A percentile compares a stretch with the other conserved stretches of the same genome.
Conservation (phyloP, 2,797 vertebrate species). For the Lagodon rhomboides region DNA sequence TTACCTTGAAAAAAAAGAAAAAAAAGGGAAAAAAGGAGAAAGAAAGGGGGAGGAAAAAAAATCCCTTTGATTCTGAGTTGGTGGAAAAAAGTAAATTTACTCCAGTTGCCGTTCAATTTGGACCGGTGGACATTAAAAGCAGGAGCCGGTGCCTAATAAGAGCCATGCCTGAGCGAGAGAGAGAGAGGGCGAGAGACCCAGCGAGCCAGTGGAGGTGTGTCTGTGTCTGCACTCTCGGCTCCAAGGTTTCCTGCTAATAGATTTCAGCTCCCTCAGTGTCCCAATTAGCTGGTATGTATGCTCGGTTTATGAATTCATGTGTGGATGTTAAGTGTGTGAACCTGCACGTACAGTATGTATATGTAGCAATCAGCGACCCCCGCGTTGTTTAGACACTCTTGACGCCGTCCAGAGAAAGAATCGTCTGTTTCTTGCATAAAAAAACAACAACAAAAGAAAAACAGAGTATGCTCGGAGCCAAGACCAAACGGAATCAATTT, state of each 20-base stretch:
- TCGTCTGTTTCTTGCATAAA: conserved; percentile 18
- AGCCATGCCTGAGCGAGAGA: conserved; percentile 82
- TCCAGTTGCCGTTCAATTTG: conserved; percentile 86
- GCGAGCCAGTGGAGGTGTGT: conserved; percentile 78
- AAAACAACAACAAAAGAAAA: conserved; percentile 7
- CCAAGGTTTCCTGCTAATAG: conserved; percentile 83
- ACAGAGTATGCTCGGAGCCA: background rate
- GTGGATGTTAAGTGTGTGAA: conserved; percentile 65
- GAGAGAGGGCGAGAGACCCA: conserved; percentile 40
- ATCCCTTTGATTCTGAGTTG: conserved; percentile 84
- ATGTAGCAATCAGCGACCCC: conserved; percentile 13
- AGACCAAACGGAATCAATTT: conserved; percentile 53
- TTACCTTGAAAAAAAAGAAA: conserved; percentile 49
- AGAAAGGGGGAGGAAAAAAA: conserved; percentile 55
- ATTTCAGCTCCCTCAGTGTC: conserved; percentile 84
- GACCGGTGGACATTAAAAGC: conserved; percentile 86
- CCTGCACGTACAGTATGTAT: conserved; percentile 30
- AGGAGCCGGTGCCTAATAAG: conserved; percentile 86
- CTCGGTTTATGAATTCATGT: conserved; percentile 71
- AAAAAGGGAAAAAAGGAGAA: conserved; percentile 36
- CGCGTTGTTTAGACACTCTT: conserved; percentile 24
- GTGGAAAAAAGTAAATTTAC: conserved; percentile 84
- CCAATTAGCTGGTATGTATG: conserved; percentile 84
- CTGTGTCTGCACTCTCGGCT: conserved; percentile 74
- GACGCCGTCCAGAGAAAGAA: conserved; percentile 15